Percentiles rank a stretch among this genome's conserved stretches.
Conservation (phyloP, 2,797 vertebrate genomes). For the Chaunax sp. region DNA sequence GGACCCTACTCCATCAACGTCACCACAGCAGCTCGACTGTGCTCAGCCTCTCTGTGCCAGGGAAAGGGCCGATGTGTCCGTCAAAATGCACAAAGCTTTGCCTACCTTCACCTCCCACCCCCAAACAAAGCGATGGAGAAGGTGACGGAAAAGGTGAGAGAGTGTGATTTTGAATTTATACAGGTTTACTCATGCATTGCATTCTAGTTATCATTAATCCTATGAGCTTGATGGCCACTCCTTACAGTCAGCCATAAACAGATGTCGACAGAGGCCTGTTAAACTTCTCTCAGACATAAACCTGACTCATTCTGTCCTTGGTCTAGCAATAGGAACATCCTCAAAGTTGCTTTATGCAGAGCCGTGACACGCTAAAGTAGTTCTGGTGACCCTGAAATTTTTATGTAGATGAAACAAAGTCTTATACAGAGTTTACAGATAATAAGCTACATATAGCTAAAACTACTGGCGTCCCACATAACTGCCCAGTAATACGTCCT, state of each 20-base stretch:
- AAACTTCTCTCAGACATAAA: slow-evolving; percentile 3
- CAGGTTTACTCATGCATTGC: neutral
- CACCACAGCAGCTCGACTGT: slow-evolving; percentile 84
- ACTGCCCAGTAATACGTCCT: neutral
- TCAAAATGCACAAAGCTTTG: slow-evolving; percentile 74
- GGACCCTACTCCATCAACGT: slow-evolving; percentile 85
- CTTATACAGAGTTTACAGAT: neutral
- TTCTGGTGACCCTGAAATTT: neutral
- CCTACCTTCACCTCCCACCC: slow-evolving; percentile 83
- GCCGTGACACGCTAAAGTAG: neutral
- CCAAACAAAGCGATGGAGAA: slow-evolving; percentile 57
- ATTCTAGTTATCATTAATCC: slow-evolving; percentile 4
- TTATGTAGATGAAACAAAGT: neutral
- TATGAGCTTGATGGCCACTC: neutral
- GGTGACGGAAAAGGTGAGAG: slow-evolving; percentile 55
- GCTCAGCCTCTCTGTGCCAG: slow-evolving; percentile 82
- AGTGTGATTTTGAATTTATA: neutral
- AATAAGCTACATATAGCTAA: neutral
- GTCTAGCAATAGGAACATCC: neutral
- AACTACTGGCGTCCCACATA: neutral
- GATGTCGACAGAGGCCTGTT: slow-evolving; percentile 6
- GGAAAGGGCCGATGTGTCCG: slow-evolving; percentile 85
- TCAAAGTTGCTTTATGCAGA: slow-evolving; percentile 8
- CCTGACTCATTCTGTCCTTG: neutral
- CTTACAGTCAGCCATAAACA: neutral